A percentile compares a stretch with the other conserved stretches of the same genome.
These are phyloP conservation scores for Mustelus asterias DNA, from an alignment of 2,113 vertebrate species.

Conservation along the genomic window DNA sequence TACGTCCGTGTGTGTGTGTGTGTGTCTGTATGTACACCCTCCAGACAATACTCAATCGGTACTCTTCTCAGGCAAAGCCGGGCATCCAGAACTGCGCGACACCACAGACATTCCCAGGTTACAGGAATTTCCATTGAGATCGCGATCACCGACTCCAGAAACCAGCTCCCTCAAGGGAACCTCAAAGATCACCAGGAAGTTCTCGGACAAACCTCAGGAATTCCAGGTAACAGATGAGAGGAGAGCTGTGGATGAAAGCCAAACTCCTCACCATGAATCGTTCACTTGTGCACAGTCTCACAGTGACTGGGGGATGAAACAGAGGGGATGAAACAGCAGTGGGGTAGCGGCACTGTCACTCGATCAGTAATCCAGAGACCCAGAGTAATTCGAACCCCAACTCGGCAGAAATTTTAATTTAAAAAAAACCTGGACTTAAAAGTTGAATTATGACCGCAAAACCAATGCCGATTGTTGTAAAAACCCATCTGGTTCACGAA, in stretches of 20 bases:
- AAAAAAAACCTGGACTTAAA: no score
- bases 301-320: no score
- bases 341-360: no score
- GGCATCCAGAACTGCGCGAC: background rate
- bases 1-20: background rate
- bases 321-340: no score
- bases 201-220: constrained; percentile 8
- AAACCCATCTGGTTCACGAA: no score
- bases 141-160: background rate
- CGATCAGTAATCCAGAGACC: no score
- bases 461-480: no score
- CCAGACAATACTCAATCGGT: no score
- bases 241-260: background rate
- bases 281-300: background rate
- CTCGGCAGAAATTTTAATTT: no score
- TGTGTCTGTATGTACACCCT: background rate
- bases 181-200: background rate
- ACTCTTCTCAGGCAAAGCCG: background rate
- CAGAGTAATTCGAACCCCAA: no score
- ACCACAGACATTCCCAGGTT: background rate
- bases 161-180: background rate
- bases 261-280: background rate
- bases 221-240: background rate
- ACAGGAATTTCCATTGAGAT: background rate
- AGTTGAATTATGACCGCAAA: no score